Base-by-base conservation (phyloP, 2,888 invertebrate genomes). In the Lithosia quadra region DNA sequence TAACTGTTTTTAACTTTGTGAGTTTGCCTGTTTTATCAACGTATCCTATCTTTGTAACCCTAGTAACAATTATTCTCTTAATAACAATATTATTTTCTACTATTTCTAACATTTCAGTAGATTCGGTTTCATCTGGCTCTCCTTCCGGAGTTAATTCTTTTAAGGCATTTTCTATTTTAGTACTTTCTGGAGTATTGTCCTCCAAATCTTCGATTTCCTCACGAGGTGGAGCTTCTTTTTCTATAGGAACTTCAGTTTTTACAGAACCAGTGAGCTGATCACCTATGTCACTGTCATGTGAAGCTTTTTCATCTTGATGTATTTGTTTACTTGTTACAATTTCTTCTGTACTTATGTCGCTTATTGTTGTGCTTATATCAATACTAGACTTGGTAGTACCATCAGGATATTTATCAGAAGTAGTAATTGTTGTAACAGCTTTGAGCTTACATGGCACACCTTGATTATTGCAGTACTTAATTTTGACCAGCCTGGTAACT, bases 391-490 rank as follows among this genome's bases (percentile, higher is more conserved):
- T 69, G 9, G 68, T 88, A 78, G 84, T 78, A 18, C 80, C 83
- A 81, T 94, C 93, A 56, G 93, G 94, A 80, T 91, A 92, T 72
- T 86, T 84, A 73, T 95, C 94, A 58, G 87, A 88, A 11, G 90
- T 93, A n/a, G 90, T 91, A 2, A 90, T 74, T 49, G 86, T 90
- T 3, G 88, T 91, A 0, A 90, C 83, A 2, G 83, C 90, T 76
- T 93, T 93, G 1, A 91, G 64, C 85, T 92, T 94, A 71, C 73
- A 82, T 28, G 83, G 22, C 15, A 77, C 49, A 58, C 88, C 90
- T 34, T 79, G 72, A 39, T 49, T 71, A 73, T 93, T 86, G 24
- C 79, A 77, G 73, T 90, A 92, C 71, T 86, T 90, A 7, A 84
- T 90, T 84, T 87, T 92, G 2, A 85, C 74, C n/a, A 86, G 82